phyloP scores from a whole-genome alignment of 1,140 invertebrate species.

The Aporrectodea caliginosa region DNA sequence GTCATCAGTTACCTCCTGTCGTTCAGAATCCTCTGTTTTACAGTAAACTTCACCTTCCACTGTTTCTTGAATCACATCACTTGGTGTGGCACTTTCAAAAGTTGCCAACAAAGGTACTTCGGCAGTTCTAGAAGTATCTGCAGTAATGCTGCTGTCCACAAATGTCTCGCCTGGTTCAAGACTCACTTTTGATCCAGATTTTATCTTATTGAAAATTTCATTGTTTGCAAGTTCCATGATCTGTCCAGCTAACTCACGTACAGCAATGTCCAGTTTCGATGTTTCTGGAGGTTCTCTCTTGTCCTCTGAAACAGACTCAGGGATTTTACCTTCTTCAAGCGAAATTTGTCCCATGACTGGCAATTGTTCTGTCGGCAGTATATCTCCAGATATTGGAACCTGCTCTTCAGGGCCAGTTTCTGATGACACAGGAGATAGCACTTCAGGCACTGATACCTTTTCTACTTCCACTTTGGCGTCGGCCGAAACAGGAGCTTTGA shows the following conservation, averaged over 20 bases:
- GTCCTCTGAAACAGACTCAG: not conserved
- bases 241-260: not conserved
- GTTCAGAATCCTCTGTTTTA: slow-evolving; percentile 15
- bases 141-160: not conserved
- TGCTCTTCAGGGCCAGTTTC: not conserved
- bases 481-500: not conserved
- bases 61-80: not conserved
- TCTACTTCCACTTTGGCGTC: not conserved
- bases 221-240: not conserved
- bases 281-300: not conserved
- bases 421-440: not conserved
- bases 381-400: not conserved
- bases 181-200: not conserved
- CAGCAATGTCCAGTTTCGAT: not conserved
- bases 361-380: not conserved
- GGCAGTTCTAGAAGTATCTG: too few relatives aligned
- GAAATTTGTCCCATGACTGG: not conserved
- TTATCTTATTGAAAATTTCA: not conserved
- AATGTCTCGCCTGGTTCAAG: not conserved
- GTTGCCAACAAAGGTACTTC: not conserved
- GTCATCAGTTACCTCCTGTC: slow-evolving; percentile 1
- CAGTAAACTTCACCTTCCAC: slow-evolving; percentile 12
- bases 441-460: not conserved
- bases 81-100: not conserved
- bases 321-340: not conserved